Base-by-base conservation (phyloP, 2,888 invertebrate genomes). In the Mycogona germanica region DNA sequence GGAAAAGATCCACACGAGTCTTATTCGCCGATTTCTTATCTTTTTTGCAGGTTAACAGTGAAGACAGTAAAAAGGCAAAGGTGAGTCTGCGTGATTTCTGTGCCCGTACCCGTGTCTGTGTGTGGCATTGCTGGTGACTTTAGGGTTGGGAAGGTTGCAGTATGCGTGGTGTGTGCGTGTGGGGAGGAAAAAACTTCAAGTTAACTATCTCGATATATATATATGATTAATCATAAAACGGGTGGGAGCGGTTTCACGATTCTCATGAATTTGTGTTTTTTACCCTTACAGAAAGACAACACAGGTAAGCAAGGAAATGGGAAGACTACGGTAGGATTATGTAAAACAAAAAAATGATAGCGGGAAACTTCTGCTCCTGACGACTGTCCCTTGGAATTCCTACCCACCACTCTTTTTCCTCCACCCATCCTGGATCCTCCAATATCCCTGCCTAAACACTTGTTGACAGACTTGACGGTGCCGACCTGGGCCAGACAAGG, bases 61-160 rank as follows among this genome's bases (percentile, higher is more conserved):
- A 57, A 45, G 57, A 57, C 47, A 57, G 55, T 55, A 57, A 57
- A 57, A 57, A 57, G 46, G 51, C 55, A 55, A 57, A 57, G 57
- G 57, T 57, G 47, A 50, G 51, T 50, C 25, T 51, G 41, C 5
- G 28, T 26, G 19, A 21, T 40, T 41, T 17, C 41, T 9, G 9
- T 32, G 28, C 26, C 26, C 26, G 21, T 45, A 26, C 19, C 41
- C 9, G 9, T 32, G 28, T 26, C 26, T 26, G 21, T 45, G 26
- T 45, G 45, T 45, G 45, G 45, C 21, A 45, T 45, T 45, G 45
- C 28, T 45, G 45, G 45, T 45, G 45, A 45, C 45, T 26, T 45
- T 25, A 28, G 28, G 25, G 45, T 25, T 9, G 35, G 35, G 9
- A n/a, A n/a, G 35, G 45, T 45, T 45, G 45, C 45, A 45, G 26